Evolutionary conservation across 1,140 invertebrate species (phyloP), one percentile per base, ranked within the genome.

Genomic region (Oreohelix idahoensis): DNA sequence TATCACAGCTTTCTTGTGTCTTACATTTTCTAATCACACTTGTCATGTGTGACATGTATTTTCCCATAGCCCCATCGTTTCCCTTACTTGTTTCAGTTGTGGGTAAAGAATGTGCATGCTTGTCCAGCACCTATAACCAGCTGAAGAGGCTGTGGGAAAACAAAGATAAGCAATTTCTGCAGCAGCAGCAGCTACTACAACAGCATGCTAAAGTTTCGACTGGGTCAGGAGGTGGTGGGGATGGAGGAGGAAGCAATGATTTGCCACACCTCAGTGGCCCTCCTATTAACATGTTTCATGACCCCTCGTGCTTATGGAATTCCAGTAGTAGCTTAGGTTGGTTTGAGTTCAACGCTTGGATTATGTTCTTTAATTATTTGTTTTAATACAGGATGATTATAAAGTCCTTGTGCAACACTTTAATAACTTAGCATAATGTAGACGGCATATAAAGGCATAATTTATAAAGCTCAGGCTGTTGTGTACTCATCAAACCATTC

Each of bases 71-170:
- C 39, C 45, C 39, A 38, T 42, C 45, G 35, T 76, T 42, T 45
- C 45, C 45, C 17, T 49, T 8, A n/a, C 26, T 58, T 4, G 5
- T 91, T 91, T 81, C 89, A 92, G 91, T 90, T 70, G 86, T 87
- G 75, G 89, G 83, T 83, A 92, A 92, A 89, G 91, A 92, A 80
- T 92, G 92, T 88, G 89, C 91, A 84, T 92, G 92, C 87, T 89
- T 92, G 86, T 85, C 90, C 75, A 92, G 86, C 83, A 92, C 91
- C 36, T 91, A 91, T 88, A 92, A 91, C 88, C 91, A 92, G 84
- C 89, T 92, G 76, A 89, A 89, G 81, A 89, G 90, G 75, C 89
- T 92, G 78, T 92, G 92, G 92, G 91, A 92, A 83, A 91, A 92
- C 86, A 91, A 92, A 84, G 90, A 92, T 75, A 92, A 92, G 83